Base-by-base conservation (phyloP, 2,888 invertebrate species). In the Trissolcus brochymenae region DNA sequence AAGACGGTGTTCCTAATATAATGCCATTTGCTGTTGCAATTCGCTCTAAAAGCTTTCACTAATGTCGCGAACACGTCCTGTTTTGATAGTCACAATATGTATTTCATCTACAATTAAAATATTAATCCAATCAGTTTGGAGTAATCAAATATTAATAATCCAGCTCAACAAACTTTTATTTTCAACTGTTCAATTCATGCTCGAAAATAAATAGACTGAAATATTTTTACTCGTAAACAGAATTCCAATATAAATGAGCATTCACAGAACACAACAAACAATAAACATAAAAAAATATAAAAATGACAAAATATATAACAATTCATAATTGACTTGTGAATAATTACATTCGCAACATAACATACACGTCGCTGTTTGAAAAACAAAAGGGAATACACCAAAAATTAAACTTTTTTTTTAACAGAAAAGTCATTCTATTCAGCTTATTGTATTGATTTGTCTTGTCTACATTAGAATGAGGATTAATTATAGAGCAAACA, bases 1-100 rank as follows among this genome's bases (percentile, higher is more conserved):
- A 35, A 46, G 46, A 46, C 46, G 46, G 16, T 43, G 43, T 46
- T 46, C 14, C 46, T 46, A 46, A 46, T 46, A 46, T 46, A 46
- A 46, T 46, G 16, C 46, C 46, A 46, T 46, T 46, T 46, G 46
- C 46, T 16, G 46, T 16, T 7, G 46, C 46, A 46, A 46, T 46
- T 46, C 46, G 6, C 14, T 6, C 46, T 46, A 46, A 46, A 46
- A 46, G 46, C 46, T 46, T 46, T 46, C 46, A 46, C 16, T 46
- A 46, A 46, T 46, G 46, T 46, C 46, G 16, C 46, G 46, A 16
- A 16, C 16, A 7, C 16, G 46, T 46, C 9, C 35, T 9, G 35
- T n/a, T n/a, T n/a, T n/a, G n/a, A n/a, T n/a, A n/a, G n/a, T 14
- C 14, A 16, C 43, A 43, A 13, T n/a, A 46, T 16, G 4, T 16